phyloP scores from a whole-genome alignment of 1,140 invertebrate species.

The Lepidurus couesii region DNA sequence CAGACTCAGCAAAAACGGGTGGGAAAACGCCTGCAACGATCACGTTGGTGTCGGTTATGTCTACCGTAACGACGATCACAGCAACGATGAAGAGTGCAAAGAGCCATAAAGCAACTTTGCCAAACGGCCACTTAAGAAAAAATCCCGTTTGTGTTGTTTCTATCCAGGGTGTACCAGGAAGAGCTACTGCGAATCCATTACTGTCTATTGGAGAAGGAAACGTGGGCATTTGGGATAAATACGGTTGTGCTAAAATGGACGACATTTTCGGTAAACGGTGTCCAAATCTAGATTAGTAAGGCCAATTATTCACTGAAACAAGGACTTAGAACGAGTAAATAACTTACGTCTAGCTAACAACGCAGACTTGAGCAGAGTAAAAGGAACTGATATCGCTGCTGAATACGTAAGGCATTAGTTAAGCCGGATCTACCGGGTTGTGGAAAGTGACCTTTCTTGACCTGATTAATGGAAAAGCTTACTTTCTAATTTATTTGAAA shows the following conservation, averaged over 20 bases:
- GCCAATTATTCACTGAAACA: neutral
- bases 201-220: neutral
- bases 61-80: neutral
- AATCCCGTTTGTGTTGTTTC: neutral
- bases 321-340: neutral
- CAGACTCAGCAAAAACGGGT: neutral
- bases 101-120: neutral
- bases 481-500: too few relatives aligned
- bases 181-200: neutral
- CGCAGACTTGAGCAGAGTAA: too few relatives aligned
- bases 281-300: neutral
- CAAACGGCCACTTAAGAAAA: slow-evolving; percentile 1
- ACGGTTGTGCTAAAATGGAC: neutral
- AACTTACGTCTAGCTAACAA: too few relatives aligned
- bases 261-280: neutral
- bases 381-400: too few relatives aligned
- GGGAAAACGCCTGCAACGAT: neutral
- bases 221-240: neutral
- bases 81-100: neutral
- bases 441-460: too few relatives aligned
- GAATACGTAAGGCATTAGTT: too few relatives aligned
- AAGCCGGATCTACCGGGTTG: too few relatives aligned
- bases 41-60: neutral
- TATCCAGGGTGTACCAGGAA: neutral
- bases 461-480: too few relatives aligned